Conservation (phyloP, 2,797 vertebrate genomes). For the Eulemur albifrons region DNA sequence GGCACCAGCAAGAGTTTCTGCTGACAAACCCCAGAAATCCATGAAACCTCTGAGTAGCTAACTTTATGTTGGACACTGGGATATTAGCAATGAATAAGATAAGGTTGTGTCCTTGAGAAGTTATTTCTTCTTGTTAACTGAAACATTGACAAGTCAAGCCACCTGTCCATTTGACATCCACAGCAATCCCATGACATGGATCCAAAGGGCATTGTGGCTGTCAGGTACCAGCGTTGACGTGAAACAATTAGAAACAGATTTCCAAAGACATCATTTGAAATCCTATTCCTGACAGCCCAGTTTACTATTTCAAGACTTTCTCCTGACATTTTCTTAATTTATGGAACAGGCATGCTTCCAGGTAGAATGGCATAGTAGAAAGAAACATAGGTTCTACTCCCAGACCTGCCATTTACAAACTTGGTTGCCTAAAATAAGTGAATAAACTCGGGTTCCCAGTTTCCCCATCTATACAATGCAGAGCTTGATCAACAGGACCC, state of each 20-base stretch:
- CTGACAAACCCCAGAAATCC: neutral
- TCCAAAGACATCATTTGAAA: slow-evolving; percentile 8
- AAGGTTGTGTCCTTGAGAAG: neutral
- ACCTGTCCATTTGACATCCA: neutral
- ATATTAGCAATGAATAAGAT: neutral
- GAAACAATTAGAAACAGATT: neutral
- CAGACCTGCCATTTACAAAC: neutral
- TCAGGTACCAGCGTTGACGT: neutral
- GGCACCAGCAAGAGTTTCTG: neutral
- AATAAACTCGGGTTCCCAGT: neutral
- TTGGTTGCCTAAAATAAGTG: neutral
- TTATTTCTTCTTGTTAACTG: neutral
- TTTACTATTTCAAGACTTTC: slow-evolving; percentile 29
- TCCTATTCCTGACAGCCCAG: neutral
- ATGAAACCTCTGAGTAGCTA: neutral
- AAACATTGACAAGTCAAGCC: neutral
- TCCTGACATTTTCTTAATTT: neutral
- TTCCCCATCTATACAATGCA: neutral
- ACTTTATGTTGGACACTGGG: neutral
- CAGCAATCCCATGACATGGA: neutral
- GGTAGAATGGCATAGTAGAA: neutral
- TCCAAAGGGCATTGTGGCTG: neutral
- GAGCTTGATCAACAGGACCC: neutral
- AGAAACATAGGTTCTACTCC: neutral
- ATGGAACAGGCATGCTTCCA: neutral